Evolutionary conservation across 1,140 invertebrate genomes (phyloP).

Genomic region (Whitmania pigra): DNA sequence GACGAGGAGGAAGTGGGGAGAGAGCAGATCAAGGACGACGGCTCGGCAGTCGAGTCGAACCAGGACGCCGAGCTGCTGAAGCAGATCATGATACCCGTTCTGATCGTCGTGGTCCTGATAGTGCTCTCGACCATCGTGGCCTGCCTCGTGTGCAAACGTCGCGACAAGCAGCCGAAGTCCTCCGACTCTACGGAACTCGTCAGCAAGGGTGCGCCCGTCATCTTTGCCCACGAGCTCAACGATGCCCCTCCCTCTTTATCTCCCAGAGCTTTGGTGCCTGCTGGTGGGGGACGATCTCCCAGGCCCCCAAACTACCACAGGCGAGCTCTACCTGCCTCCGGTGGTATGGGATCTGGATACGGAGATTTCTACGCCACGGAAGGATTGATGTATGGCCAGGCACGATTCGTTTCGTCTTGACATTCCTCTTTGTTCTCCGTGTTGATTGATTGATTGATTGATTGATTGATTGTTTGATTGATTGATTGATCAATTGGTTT

Average conservation of each 20-base stretch:
- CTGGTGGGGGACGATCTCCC: not conserved
- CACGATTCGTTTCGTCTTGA: too few relatives aligned
- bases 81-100: not conserved
- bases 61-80: not conserved
- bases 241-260: not conserved
- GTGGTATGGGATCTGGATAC: not conserved
- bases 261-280: not conserved
- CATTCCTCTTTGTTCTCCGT: too few relatives aligned
- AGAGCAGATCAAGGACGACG: not conserved
- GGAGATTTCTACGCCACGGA: not conserved
- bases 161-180: not conserved
- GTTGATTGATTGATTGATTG: too few relatives aligned
- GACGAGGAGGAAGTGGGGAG: not conserved
- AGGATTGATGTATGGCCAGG: too few relatives aligned
- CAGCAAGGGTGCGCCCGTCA: not conserved
- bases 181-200: not conserved
- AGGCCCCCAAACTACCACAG: not conserved
- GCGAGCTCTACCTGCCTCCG: not conserved
- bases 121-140: not conserved
- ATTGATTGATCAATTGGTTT: too few relatives aligned
- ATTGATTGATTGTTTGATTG: too few relatives aligned
- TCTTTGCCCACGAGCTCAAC: slow-evolving; percentile 1
- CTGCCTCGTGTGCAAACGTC: not conserved
- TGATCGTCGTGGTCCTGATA: not conserved
- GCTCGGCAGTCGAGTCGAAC: not conserved